Evolutionary conservation across 1,140 invertebrate species (phyloP), one percentile per base, ranked within the genome.

Genomic region (Centruroides vittatus): DNA sequence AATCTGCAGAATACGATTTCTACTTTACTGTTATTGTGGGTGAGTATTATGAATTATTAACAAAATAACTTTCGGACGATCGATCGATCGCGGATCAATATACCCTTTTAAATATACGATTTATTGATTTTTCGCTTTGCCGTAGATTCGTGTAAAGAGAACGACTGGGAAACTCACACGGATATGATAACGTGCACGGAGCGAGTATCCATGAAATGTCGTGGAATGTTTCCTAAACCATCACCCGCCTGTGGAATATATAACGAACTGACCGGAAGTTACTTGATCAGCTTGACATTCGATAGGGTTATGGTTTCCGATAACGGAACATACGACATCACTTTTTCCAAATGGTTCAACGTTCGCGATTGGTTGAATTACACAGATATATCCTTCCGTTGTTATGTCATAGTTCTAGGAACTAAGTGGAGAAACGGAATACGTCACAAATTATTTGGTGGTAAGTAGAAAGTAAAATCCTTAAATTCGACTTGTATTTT

Each of bases 181-280:
- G 64, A 68, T 35, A 65, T 64, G 64, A 61, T 67, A 34, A 35
- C 52, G 1, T 70, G 68, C 53, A 61, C 56, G 9, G 68, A 69
- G 60, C 50, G 55, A 11, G 63, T 69, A 48, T 60, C 47, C 13
- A 62, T 70, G 59, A 57, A 67, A 23, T 70, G 68, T 61, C 48
- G 61, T 4, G 68, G 68, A 10, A 68, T 70, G 49, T 68, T 63
- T 57, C 68, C 69, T 7, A 66, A 67, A 35, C 69, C 69, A 4
- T 64, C 64, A 36, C 69, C 69, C 41, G 62, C 66, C 10, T 70
- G 69, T 58, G 69, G 69, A 34, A 58, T 70, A 34, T 70, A 65
- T 56, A 65, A 65, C 11, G 64, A 67, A 48, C 53, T 13, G 10
- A 57, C 61, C 47, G 65, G 64, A 61, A 67, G 35, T 41, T 67